These are phyloP conservation scores for Tetranychus urticae DNA, from an alignment of 1,140 invertebrate species.

Conservation along the genomic window DNA sequence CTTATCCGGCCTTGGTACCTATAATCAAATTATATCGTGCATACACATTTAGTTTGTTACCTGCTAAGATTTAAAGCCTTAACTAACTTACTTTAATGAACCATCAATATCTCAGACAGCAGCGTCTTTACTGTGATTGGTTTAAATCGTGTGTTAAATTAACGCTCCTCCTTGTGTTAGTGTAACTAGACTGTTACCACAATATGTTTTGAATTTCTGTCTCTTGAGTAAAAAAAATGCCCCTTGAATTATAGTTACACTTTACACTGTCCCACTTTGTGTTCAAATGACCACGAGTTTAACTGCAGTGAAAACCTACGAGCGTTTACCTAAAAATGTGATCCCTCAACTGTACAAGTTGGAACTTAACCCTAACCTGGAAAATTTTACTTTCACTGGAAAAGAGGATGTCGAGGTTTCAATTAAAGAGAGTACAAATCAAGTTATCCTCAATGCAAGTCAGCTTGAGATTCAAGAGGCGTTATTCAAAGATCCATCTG, in stretches of 20 bases:
- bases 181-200: no score
- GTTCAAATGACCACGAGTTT: not conserved
- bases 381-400: not conserved
- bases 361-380: not conserved
- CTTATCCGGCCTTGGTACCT: conserved; percentile 50
- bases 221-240: no score
- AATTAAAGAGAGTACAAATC: not conserved
- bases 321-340: not conserved
- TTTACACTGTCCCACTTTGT: not conserved
- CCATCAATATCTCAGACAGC: conserved; percentile 94
- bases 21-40: not conserved
- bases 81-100: conserved; percentile 54
- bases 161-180: no score
- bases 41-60: no score
- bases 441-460: not conserved
- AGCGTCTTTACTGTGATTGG: conserved; percentile 17
- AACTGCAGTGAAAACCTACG: not conserved
- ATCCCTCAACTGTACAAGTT: not conserved
- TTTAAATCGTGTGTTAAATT: no score
- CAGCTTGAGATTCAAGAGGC: not conserved
- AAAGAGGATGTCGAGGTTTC: not conserved
- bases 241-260: not conserved
- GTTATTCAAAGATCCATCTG: not conserved
- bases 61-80: not conserved
- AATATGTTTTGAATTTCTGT: no score